A percentile compares a stretch with the other conserved stretches of the same genome.
Conservation (phyloP, 2,113 vertebrate species). For the Pterophyllum scalare region DNA sequence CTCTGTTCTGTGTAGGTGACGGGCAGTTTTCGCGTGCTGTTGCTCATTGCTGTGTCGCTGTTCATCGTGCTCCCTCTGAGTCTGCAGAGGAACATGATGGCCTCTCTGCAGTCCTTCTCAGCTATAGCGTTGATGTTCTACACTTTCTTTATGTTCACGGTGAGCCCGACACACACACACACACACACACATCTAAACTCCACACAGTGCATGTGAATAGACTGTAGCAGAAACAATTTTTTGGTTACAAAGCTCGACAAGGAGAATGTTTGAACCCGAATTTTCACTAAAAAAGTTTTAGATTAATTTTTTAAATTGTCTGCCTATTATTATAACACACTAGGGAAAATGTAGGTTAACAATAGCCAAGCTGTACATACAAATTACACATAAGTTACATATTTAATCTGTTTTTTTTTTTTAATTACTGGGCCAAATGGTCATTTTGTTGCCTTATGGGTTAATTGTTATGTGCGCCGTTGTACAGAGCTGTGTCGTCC, state of each 20-base stretch:
- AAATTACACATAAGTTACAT: not conserved
- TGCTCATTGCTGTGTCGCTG: conserved; percentile 90
- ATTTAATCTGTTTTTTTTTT: not conserved
- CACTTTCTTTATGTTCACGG: conserved; percentile 96
- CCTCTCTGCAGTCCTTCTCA: conserved; percentile 97
- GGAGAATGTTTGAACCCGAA: not conserved
- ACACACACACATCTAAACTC: not conserved
- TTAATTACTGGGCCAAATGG: not conserved
- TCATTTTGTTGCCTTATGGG: not conserved
- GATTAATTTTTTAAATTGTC: not conserved
- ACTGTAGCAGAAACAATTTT: not conserved
- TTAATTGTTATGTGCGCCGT: not conserved
- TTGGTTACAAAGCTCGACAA: not conserved
- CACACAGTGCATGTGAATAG: not conserved
- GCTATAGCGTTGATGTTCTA: conserved; percentile 98
- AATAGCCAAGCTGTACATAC: not conserved
- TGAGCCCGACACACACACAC: conserved; percentile 74
- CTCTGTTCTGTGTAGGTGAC: conserved; percentile 83
- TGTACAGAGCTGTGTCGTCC: not conserved
- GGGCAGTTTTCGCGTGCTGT: conserved; percentile 84
- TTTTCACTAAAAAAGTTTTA: not conserved
- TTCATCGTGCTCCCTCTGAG: conserved; percentile 95
- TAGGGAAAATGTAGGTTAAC: not conserved
- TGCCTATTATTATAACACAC: not conserved
- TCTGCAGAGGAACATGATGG: conserved; percentile 99